Evolutionary conservation across 2,888 invertebrate genomes (phyloP).

Genomic region (Lissocephala sabroskyi): DNA sequence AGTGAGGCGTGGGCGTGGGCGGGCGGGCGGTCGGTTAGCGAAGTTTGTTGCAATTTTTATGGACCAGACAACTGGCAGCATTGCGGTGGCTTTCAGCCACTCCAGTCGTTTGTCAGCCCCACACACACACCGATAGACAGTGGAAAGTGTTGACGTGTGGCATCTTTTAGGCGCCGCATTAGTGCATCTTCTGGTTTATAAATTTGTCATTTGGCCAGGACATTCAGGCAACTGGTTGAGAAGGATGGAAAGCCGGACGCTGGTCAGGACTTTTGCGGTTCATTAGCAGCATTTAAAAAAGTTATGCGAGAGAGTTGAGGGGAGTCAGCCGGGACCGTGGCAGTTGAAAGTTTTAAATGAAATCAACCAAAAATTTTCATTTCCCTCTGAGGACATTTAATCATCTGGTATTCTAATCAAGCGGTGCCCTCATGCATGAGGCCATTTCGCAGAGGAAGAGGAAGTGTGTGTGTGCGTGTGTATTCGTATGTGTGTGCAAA

Average conservation of each 20-base stretch:
- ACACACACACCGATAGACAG: constrained; percentile 7
- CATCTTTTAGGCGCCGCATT: constrained; percentile 38
- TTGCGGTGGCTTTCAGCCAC: constrained; percentile 19
- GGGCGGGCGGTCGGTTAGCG: no score
- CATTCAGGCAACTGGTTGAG: no score
- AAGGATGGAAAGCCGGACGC: no score
- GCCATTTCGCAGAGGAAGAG: neutral
- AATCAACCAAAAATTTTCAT: constrained; percentile 6
- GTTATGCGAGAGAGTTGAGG: no score
- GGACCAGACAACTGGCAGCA: constrained; percentile 13
- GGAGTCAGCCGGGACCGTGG: constrained; percentile 5
- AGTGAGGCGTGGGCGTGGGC: no score
- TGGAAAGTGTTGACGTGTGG: constrained; percentile 38
- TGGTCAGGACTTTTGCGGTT: constrained; percentile 25
- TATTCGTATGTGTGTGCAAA: constrained; percentile 19
- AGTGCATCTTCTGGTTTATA: constrained; percentile 26
- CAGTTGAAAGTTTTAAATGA: neutral
- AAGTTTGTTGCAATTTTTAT: constrained; percentile 51
- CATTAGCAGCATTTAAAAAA: constrained; percentile 38
- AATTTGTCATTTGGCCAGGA: constrained; percentile 34
- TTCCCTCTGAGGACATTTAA: neutral
- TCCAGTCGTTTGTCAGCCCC: constrained; percentile 9
- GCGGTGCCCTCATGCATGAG: constrained; percentile 9
- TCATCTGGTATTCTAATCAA: constrained; percentile 47
- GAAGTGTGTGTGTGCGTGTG: constrained; percentile 2